phyloP scores from a whole-genome alignment of 2,797 vertebrate species.

The Myotis myotis region DNA sequence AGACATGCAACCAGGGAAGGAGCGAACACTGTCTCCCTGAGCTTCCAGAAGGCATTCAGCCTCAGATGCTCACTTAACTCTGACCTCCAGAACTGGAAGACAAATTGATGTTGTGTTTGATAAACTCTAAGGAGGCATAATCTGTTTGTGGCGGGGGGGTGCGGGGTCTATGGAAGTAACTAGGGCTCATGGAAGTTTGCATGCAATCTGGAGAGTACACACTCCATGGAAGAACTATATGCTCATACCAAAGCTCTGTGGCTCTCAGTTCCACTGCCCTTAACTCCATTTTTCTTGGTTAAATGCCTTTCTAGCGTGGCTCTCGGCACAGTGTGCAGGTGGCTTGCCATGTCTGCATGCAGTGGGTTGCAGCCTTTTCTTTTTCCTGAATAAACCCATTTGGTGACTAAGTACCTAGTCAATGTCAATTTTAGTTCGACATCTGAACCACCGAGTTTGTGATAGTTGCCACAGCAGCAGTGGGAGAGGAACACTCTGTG shows the following conservation, averaged over 20 bases:
- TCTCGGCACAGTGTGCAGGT: neutral
- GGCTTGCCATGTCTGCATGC: neutral
- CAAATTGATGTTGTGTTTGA: neutral
- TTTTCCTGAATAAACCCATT: neutral
- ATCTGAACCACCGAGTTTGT: neutral
- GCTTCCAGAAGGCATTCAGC: neutral
- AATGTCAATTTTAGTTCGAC: neutral
- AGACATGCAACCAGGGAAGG: neutral
- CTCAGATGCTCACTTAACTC: neutral
- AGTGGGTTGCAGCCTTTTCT: neutral
- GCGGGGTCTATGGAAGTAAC: neutral
- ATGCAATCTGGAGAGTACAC: neutral
- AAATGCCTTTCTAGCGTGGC: neutral
- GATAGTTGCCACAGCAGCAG: neutral
- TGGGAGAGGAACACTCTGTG: neutral
- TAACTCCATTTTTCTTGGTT: neutral
- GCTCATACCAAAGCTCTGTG: neutral
- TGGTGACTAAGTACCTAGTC: neutral
- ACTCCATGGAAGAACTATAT: neutral
- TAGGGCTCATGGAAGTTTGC: neutral
- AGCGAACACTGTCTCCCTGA: neutral
- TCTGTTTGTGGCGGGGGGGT: neutral
- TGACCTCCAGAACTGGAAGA: neutral
- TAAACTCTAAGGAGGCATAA: neutral
- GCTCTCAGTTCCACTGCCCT: neutral